Evolutionary conservation across 92 coral and sea anemone genomes (phyloP), one percentile per base, ranked within the genome.

Genomic region (Porites divaricata): DNA sequence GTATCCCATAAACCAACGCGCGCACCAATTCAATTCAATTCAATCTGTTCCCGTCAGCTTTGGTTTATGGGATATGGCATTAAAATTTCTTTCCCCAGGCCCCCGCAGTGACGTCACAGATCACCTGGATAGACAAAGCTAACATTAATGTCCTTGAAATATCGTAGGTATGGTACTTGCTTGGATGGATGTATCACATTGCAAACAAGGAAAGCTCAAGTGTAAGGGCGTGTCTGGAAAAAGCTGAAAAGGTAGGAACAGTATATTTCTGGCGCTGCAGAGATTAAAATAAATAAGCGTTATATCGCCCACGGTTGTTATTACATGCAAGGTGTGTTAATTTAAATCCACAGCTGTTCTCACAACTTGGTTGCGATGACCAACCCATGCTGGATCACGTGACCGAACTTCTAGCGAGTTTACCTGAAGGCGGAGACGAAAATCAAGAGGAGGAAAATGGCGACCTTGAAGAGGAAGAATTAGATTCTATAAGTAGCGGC

Each of bases 141-240:
- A 4, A 9, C 59, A 54, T 54, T 54, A 54, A 8, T 65, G n/a
- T 57, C n/a, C 45, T 14, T 2, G 45, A 5, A 28, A 17, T 70
- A n/a, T 64, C 57, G 57, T 65, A 96, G 99, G 98, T 96, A 9
- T 96, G 99, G 99, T 96, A 96, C 77, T 81, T 96, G 24, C 73
- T 96, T 8, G 99, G 99, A 23, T 93, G 97, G 98, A 78, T 94
- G 89, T 76, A 94, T 67, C 91, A 94, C 61, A 81, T 96, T 68
- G 83, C 92, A 63, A 89, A 84, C 59, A 88, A 96, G 45, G 95
- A 89, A 70, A 80, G 71, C 63, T 59, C 83, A 63, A 72, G 89
- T 19, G 85, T 90, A 80, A 93, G 85, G 48, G 66, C 91, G 17
- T 90, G 93, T 80, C 88, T 96, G 83, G 98, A 94, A 82, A 95